Percentiles rank a stretch among this genome's conserved stretches.
These are phyloP conservation scores for Synergus gifuensis DNA, from an alignment of 2,888 invertebrate species.

Conservation along the genomic window DNA sequence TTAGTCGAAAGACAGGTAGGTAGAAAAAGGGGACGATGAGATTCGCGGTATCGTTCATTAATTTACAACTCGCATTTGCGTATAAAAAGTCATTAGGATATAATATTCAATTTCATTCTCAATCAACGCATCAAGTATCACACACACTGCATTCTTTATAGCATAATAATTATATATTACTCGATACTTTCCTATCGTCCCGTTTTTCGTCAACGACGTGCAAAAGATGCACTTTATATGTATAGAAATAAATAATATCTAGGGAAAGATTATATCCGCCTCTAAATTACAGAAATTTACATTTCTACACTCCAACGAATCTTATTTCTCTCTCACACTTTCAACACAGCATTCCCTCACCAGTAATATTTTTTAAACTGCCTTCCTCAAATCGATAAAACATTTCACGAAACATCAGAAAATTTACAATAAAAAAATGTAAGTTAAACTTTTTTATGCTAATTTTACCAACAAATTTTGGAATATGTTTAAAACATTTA, in stretches of 20 bases:
- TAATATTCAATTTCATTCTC: constrained; percentile 39
- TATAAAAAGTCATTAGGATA: constrained; percentile 14
- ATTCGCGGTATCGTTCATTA: constrained; percentile 40
- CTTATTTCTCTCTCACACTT: constrained; percentile 23
- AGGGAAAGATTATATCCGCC: constrained; percentile 59
- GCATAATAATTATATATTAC: constrained; percentile 12
- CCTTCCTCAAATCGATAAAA: background rate
- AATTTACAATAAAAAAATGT: background rate
- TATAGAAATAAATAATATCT: constrained; percentile 63
- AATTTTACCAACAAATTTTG: background rate
- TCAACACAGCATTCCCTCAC: background rate
- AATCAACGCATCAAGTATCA: constrained; percentile 21
- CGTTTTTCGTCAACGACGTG: constrained; percentile 35
- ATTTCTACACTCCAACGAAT: constrained; percentile 47
- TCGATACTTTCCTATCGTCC: constrained; percentile 40
- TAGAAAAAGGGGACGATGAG: constrained; percentile 40
- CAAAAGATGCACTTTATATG: constrained; percentile 38
- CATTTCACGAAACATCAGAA: constrained; percentile 13
- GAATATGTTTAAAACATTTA: background rate
- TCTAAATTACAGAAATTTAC: constrained; percentile 61
- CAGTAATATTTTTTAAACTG: background rate
- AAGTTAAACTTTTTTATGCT: background rate
- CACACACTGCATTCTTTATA: constrained; percentile 28
- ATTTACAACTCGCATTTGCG: constrained; percentile 36
- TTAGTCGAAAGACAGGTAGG: constrained; percentile 38